phyloP scores from a whole-genome alignment of 2,797 vertebrate species.

The Nothura maculosa region DNA sequence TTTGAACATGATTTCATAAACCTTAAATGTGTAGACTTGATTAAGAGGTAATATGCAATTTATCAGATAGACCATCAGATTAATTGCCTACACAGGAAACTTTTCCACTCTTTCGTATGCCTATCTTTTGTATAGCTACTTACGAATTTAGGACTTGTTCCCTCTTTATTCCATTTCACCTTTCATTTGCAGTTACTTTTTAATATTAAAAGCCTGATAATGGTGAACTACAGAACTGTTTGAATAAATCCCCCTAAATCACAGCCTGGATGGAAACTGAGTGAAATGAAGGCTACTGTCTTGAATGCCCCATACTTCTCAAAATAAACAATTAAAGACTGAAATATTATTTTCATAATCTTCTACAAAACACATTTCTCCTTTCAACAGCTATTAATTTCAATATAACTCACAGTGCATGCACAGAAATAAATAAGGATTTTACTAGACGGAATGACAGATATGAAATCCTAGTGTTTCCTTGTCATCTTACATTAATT shows the following conservation, averaged over 20 bases:
- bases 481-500: background rate
- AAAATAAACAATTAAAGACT: background rate
- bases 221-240: background rate
- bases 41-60: background rate
- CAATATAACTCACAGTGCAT: background rate
- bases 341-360: background rate
- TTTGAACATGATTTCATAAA: conserved; percentile 8
- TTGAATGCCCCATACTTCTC: background rate
- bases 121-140: background rate
- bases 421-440: background rate
- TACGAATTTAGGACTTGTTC: background rate
- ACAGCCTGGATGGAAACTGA: background rate
- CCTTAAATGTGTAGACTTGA: background rate
- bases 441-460: background rate
- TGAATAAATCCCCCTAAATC: background rate
- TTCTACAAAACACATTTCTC: background rate
- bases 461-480: background rate
- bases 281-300: background rate
- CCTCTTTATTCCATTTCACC: background rate
- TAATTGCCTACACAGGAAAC: background rate
- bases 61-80: background rate
- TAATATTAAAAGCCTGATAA: background rate
- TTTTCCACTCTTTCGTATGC: background rate
- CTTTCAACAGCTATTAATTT: background rate
- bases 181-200: background rate